Conservation (phyloP, 2,888 invertebrate species). For the Tridacna gigas region DNA sequence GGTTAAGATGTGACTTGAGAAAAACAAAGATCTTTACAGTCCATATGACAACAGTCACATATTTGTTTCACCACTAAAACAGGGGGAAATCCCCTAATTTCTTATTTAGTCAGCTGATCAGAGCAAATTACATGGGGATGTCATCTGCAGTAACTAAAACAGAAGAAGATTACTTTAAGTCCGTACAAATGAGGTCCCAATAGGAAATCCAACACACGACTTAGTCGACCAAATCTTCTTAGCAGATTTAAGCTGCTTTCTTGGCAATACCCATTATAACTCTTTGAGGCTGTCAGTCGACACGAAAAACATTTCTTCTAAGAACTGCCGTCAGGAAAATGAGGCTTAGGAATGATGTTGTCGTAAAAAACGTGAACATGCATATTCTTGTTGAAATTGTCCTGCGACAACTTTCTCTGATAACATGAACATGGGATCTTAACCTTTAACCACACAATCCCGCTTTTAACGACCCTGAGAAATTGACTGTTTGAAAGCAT, state of each 20-base stretch:
- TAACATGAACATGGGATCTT: background rate
- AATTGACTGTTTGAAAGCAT: slow-evolving; percentile 5
- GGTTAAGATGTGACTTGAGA: too few relatives aligned
- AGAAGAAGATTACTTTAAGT: slow-evolving; percentile 60
- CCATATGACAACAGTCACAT: background rate
- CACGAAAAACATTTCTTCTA: slow-evolving; percentile 19
- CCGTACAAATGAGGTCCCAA: slow-evolving; percentile 69
- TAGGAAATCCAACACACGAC: slow-evolving; percentile 66
- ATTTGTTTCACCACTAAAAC: background rate
- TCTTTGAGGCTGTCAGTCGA: slow-evolving; percentile 18
- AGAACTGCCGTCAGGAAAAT: slow-evolving; percentile 6
- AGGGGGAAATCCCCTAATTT: slow-evolving; percentile 15
- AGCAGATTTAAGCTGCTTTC: slow-evolving; percentile 61
- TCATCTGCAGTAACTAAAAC: slow-evolving; percentile 51
- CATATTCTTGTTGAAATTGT: slow-evolving; percentile 10
- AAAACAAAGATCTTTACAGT: too few relatives aligned
- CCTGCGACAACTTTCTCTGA: background rate
- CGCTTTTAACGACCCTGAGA: background rate
- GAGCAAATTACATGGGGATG: slow-evolving; percentile 27
- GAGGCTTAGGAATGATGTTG: slow-evolving; percentile 6
- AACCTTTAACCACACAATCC: background rate
- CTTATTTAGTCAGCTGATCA: slow-evolving; percentile 41
- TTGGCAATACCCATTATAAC: slow-evolving; percentile 24
- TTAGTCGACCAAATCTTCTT: slow-evolving; percentile 68
- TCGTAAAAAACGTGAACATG: background rate